Conservation (phyloP, 2,888 invertebrate genomes). For the Drosophila paranaensis region DNA sequence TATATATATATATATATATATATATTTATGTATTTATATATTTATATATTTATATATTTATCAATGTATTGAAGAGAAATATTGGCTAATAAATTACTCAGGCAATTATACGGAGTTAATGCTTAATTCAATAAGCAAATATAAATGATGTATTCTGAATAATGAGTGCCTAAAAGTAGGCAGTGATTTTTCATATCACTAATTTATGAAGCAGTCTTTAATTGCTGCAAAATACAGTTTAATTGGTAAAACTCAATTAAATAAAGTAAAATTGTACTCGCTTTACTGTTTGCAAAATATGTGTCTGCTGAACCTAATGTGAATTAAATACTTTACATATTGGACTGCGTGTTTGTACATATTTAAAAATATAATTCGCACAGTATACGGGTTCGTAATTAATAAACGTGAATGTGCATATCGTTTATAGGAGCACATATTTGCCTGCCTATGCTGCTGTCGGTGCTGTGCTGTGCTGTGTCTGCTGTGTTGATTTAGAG, state of each 20-base stretch:
- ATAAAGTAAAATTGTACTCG: background rate
- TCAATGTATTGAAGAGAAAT: background rate
- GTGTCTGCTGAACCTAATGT: background rate
- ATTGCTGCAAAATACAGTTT: background rate
- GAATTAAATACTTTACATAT: background rate
- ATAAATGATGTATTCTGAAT: background rate
- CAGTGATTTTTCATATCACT: background rate
- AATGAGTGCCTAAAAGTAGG: slow-evolving; percentile 1
- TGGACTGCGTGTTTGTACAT: slow-evolving; percentile 4
- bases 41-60: background rate
- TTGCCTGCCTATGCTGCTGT: too few relatives aligned
- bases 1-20: too few relatives aligned
- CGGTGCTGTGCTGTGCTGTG: too few relatives aligned
- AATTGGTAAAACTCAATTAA: too few relatives aligned
- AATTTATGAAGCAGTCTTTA: background rate
- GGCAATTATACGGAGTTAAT: background rate
- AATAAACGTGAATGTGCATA: slow-evolving; percentile 35
- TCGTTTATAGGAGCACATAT: slow-evolving; percentile 15
- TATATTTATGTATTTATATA: background rate
- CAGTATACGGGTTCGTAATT: slow-evolving; percentile 25
- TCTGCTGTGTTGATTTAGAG: slow-evolving; percentile 27
- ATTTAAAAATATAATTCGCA: slow-evolving; percentile 10
- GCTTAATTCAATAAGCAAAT: background rate
- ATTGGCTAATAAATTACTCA: background rate
- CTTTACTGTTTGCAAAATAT: background rate